Percentiles rank a stretch among this genome's conserved stretches.
Evolutionary conservation across 2,888 invertebrate species (phyloP).

Genomic region (Lasioglossum oenotherae): DNA sequence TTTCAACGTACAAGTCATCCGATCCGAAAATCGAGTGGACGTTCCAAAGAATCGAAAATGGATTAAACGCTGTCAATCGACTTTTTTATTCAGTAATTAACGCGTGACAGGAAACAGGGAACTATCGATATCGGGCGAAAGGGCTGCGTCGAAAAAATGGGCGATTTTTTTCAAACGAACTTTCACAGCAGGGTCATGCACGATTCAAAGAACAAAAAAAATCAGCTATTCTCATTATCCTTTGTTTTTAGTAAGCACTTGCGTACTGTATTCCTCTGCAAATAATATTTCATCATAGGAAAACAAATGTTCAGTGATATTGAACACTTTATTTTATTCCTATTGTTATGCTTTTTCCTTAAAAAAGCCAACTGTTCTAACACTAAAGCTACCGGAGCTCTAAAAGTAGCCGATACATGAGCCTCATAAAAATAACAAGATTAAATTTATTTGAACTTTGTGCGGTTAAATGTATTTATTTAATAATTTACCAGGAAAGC

Average conservation of each 20-base stretch:
- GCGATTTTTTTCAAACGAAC: background rate
- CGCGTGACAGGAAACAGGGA: slow-evolving; percentile 12
- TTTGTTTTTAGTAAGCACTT: background rate
- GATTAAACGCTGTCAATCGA: slow-evolving; percentile 17
- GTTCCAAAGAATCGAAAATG: slow-evolving; percentile 15
- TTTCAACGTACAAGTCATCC: slow-evolving; percentile 15
- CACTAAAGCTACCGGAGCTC: no score
- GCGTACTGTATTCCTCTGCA: background rate
- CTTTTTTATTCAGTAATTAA: slow-evolving; percentile 17
- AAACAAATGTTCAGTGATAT: background rate
- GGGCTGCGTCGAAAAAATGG: background rate
- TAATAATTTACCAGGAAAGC: no score
- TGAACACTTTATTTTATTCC: background rate
- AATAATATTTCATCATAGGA: background rate
- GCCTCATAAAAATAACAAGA: no score
- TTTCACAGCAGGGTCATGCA: background rate
- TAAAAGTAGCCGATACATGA: no score
- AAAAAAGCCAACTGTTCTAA: background rate
- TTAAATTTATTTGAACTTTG: no score
- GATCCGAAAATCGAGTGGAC: slow-evolving; percentile 10
- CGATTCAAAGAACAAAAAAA: background rate
- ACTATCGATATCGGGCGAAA: background rate
- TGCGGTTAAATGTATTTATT: no score
- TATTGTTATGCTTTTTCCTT: background rate
- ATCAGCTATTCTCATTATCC: background rate